Base-by-base conservation (phyloP, 2,888 invertebrate species). In the Leptinotarsa tumamoca region DNA sequence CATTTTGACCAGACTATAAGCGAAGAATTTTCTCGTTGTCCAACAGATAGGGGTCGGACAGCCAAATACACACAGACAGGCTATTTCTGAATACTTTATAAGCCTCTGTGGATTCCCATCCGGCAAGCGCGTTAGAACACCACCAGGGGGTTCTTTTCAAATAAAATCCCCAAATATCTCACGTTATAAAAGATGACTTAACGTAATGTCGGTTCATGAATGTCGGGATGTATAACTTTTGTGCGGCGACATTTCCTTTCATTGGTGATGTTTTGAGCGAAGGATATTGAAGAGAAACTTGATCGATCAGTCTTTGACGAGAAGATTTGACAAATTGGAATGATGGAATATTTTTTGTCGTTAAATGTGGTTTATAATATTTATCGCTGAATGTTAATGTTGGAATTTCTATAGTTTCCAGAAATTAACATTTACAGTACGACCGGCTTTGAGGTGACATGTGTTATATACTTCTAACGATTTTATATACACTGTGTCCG, bases 161-260 rank as follows among this genome's bases (percentile, higher is more conserved):
- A 63, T 63, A 43, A 63, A 63, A 43, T 43, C 63, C 63, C 4
- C 43, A 10, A 71, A 71, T 71, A 71, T 33, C 71, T 27, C 71
- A 71, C 52, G 71, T 71, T 43, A 71, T 71, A 71, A 71, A 71
- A 71, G 71, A 71, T 58, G 71, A 56, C 71, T 71, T 71, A 71
- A 56, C 58, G 71, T 71, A 61, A 71, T 71, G 71, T 23, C 71
- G 23, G 71, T 49, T 61, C 58, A 71, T 71, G 52, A 71, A 71
- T 71, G 61, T 71, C 49, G 58, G 58, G 58, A 71, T 52, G 61
- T 71, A 71, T 71, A 43, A 71, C 61, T 71, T 54, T 63, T 63
- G 33, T 63, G 63, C 2, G 63, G 33, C 14, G 63, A 63, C 63
- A 33, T 63, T 63, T 43, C 17, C 27, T 63, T 63, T 63, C 63